Evolutionary conservation across 1,140 invertebrate species (phyloP).

Genomic region (Pseudomyrmex sp.): DNA sequence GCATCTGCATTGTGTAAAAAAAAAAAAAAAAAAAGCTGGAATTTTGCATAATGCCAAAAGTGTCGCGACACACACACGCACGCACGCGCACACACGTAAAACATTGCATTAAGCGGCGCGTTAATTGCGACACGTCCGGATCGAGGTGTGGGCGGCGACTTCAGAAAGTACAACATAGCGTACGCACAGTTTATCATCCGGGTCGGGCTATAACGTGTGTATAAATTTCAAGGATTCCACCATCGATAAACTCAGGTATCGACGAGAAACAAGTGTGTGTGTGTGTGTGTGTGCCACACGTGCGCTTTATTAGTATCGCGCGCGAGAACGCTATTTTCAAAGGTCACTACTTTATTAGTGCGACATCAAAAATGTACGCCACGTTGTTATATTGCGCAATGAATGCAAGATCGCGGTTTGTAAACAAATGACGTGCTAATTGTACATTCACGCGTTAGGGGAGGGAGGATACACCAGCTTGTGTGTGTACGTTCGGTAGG

Average conservation of each 20-base stretch:
- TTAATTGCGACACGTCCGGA: too few relatives aligned
- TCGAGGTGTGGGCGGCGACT: too few relatives aligned
- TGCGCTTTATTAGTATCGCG: conserved; percentile 23
- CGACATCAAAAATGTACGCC: conserved; percentile 34
- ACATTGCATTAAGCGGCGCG: background rate
- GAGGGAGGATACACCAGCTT: background rate
- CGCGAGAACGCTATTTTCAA: conserved; percentile 31
- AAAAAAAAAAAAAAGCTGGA: conserved; percentile 17
- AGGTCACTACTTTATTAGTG: conserved; percentile 46
- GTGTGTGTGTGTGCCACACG: background rate
- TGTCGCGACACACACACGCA: background rate
- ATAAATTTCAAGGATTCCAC: conserved; percentile 48
- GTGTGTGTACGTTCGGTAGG: background rate
- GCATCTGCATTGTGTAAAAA: conserved; percentile 13
- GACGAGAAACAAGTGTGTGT: background rate
- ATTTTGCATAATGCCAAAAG: conserved; percentile 46
- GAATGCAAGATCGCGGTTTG: conserved; percentile 40
- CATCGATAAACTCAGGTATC: conserved; percentile 40
- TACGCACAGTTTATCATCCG: conserved; percentile 23
- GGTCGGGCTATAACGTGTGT: conserved; percentile 4
- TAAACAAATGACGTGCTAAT: conserved; percentile 41
- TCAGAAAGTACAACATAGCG: too few relatives aligned
- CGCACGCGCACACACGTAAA: background rate
- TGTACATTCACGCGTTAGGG: conserved; percentile 33
- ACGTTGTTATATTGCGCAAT: background rate